Base-by-base conservation (phyloP, 1,140 invertebrate species). In the Anadara kagoshimensis region DNA sequence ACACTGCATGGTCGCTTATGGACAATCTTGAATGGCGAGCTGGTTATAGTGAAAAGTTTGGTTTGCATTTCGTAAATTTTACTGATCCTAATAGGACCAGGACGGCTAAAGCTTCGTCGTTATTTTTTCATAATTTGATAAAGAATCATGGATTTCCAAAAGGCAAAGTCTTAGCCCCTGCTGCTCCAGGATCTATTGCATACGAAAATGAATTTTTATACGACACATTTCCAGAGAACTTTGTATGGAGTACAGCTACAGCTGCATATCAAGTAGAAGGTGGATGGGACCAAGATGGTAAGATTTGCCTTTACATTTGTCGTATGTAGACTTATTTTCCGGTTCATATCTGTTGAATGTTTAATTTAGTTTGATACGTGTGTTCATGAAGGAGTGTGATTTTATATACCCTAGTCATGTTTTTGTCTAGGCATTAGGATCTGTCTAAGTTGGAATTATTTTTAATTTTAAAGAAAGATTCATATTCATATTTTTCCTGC, bases 11-110 rank as follows among this genome's bases (percentile, higher is more conserved):
- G 94, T 93, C 92, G 75, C 83, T 95, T 0, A 87, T 95, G 72
- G 94, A 95, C 73, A 95, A 94, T 84, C 95, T 95, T 85, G 94
- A 95, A 87, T 95, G 94, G 94, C 84, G 85, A 1, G 80, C 59
- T 44, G 89, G 89, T 14, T 90, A 87, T 75, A 81, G 63, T 22
- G 89, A 92, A 76, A 92, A 91, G 75, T 95, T 94, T 85, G 95
- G 94, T 1, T 78, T 95, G 0, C 93, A 93, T 75, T 88, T 91
- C 20, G 93, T 96, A 0, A 92, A 95, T 83, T 95, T 94, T 80
- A 90, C 86, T 2, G 90, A 92, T 76, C 91, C 92, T 0, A 85
- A 93, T 3, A 90, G 91, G 69, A 91, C 90, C 3, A 90, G 94
- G 73, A 94, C 91, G 1, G 91, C 92, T 0, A 95, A 95, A 84